Conservation (phyloP, 2,888 invertebrate genomes). For the Brachypterus glaber region DNA sequence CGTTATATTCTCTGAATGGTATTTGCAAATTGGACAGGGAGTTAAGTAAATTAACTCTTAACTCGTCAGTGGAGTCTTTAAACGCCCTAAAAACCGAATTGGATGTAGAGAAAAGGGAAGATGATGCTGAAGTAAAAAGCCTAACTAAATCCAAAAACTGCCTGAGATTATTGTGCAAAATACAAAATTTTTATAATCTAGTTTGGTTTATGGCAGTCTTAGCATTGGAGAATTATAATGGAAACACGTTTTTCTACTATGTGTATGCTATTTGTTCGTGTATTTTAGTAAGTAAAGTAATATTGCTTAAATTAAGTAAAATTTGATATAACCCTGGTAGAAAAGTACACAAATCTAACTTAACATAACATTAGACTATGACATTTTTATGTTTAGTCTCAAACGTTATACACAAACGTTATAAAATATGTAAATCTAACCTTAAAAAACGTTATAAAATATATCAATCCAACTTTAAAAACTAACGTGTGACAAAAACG, state of each 20-base stretch:
- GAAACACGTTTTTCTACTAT: conserved; percentile 51
- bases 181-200: conserved; percentile 61
- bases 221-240: conserved; percentile 56
- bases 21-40: conserved; percentile 40
- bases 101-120: conserved; percentile 27
- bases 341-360: too few species aligned
- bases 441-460: too few species aligned
- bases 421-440: too few species aligned
- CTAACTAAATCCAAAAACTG: conserved; percentile 51
- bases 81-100: conserved; percentile 34
- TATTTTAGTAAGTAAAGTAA: conserved; percentile 46
- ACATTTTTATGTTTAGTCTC: too few species aligned
- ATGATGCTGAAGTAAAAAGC: conserved; percentile 34
- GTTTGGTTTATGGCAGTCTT: conserved; percentile 68
- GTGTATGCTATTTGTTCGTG: conserved; percentile 49
- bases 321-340: too few species aligned
- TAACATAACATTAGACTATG: too few species aligned
- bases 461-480: too few species aligned
- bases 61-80: conserved; percentile 36
- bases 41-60: conserved; percentile 36
- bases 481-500: too few species aligned
- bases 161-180: conserved; percentile 52
- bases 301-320: conserved; percentile 3
- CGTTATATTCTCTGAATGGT: conserved; percentile 50
- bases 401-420: too few species aligned